A percentile compares a stretch with the other conserved stretches of the same genome.
phyloP scores from a whole-genome alignment of 2,888 invertebrate genomes.

The Desoria tigrina region DNA sequence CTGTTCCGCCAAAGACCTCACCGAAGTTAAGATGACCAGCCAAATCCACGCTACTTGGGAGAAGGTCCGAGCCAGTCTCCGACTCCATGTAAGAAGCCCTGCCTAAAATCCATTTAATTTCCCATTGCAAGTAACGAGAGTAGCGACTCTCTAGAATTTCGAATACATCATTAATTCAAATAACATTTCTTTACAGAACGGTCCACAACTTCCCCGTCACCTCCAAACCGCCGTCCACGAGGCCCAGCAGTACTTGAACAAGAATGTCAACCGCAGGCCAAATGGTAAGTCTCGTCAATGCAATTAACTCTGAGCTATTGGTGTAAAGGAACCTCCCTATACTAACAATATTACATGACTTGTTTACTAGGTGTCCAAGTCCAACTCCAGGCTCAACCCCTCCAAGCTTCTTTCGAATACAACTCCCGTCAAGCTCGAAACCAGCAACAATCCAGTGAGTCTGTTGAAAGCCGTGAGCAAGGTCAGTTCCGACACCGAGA shows the following conservation, averaged over 20 bases:
- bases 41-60: background rate
- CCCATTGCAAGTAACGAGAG: no score
- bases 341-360: background rate
- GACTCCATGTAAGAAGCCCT: background rate
- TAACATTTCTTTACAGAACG: background rate
- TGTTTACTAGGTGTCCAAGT: background rate
- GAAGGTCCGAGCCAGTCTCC: background rate
- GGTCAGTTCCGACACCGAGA: no score
- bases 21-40: background rate
- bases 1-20: background rate
- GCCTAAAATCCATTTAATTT: no score
- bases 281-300: background rate
- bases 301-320: no score
- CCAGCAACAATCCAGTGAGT: no score
- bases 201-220: background rate
- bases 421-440: no score
- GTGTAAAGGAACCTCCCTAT: background rate
- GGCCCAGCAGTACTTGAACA: background rate
- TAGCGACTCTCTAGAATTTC: no score
- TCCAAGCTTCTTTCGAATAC: background rate
- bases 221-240: background rate
- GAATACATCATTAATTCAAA: no score
- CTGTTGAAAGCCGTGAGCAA: no score
- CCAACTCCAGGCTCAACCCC: constrained; percentile 5
- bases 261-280: no score